These are phyloP conservation scores for Myxocyprinus asiaticus DNA, from an alignment of 2,113 vertebrate species.

Conservation along the genomic window DNA sequence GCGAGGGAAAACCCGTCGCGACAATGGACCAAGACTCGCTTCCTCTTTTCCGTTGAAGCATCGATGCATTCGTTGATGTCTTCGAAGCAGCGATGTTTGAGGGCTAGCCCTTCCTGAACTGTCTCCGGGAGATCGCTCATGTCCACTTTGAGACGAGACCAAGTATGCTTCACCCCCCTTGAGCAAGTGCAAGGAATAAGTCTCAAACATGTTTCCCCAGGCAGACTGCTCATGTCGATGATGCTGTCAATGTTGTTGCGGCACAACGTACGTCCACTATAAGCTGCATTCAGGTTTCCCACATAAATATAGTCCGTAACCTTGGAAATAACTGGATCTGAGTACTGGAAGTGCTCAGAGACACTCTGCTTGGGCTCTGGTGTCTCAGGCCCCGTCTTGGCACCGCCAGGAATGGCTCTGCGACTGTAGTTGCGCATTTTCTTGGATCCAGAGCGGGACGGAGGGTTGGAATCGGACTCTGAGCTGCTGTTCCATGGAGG, in stretches of 20 bases:
- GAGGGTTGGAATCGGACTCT: conserved; percentile 72
- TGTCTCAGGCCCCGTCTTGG: conserved; percentile 47
- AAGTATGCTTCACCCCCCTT: conserved; percentile 72
- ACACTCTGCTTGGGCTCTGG: conserved; percentile 50
- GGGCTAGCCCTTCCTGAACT: conserved; percentile 56
- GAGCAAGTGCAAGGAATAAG: conserved; percentile 78
- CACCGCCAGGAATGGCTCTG: conserved; percentile 61
- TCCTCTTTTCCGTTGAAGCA: conserved; percentile 75
- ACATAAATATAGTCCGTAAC: conserved; percentile 79
- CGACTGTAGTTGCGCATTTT: conserved; percentile 71
- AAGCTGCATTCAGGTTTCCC: conserved; percentile 75
- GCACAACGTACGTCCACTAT: conserved; percentile 72
- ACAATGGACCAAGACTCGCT: conserved; percentile 79
- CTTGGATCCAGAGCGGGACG: conserved; percentile 71
- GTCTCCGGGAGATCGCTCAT: conserved; percentile 66
- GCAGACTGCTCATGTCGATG: conserved; percentile 76
- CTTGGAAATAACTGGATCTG: conserved; percentile 72
- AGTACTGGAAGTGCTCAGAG: conserved; percentile 70
- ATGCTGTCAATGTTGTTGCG: conserved; percentile 79
- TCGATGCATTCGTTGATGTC: conserved; percentile 80
- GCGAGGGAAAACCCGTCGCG: conserved; percentile 78
- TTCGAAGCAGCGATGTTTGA: conserved; percentile 73
- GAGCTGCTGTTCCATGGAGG: conserved; percentile 73
- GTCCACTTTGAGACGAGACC: conserved; percentile 79
- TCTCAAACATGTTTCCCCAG: conserved; percentile 64